Conservation (phyloP, 2,797 vertebrate genomes). For the Falco cherrug region DNA sequence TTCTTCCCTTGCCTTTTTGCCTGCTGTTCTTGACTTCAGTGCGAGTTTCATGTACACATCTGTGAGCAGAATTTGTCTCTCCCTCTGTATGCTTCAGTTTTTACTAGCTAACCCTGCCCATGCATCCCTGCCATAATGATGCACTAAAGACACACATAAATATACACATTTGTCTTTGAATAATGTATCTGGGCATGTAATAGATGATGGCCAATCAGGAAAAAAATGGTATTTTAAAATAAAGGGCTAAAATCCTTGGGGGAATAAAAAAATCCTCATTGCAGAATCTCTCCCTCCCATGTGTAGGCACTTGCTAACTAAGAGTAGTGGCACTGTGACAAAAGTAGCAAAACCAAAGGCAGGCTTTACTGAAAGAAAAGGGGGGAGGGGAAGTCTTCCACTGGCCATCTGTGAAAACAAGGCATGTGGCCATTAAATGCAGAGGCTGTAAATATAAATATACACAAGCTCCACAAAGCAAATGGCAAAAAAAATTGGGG, state of each 20-base stretch:
- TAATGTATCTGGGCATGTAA: constrained; percentile 58
- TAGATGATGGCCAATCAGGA: neutral
- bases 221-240: neutral
- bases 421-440: constrained; percentile 82
- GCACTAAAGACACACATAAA: neutral
- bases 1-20: neutral
- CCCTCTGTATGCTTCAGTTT: neutral
- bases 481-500: constrained; percentile 45
- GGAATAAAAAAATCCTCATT: constrained; percentile 60
- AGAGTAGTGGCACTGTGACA: constrained; percentile 80
- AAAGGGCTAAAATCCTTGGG: constrained; percentile 48
- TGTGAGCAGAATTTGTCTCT: constrained; percentile 1
- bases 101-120: constrained; percentile 49
- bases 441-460: constrained; percentile 85
- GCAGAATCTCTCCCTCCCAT: constrained; percentile 74
- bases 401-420: constrained; percentile 86
- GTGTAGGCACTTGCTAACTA: constrained; percentile 79
- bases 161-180: constrained; percentile 33
- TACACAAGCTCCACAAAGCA: constrained; percentile 76
- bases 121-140: constrained; percentile 35
- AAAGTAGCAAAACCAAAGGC: constrained; percentile 78
- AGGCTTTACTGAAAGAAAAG: constrained; percentile 70
- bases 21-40: neutral
- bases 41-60: neutral
- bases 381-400: constrained; percentile 71